A percentile compares a stretch with the other conserved stretches of the same genome.
phyloP scores from a whole-genome alignment of 2,888 invertebrate species.

The Drosophila anomalata region DNA sequence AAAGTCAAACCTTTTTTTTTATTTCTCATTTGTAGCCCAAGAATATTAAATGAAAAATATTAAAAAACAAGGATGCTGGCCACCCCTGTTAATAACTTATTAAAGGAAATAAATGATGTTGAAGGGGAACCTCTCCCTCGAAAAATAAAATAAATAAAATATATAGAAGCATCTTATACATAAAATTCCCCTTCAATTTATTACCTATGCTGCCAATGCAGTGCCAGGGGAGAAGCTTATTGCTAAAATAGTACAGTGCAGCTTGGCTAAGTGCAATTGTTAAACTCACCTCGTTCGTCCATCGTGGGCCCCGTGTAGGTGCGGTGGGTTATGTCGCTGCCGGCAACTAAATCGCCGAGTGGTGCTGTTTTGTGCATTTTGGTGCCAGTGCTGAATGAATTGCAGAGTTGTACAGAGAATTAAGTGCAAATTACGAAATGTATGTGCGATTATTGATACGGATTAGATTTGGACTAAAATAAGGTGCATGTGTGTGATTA shows the following conservation, averaged over 20 bases:
- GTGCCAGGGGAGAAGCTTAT: neutral
- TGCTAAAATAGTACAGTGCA: conserved; percentile 4
- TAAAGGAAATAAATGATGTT: neutral
- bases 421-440: conserved; percentile 42
- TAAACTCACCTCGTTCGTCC: conserved; percentile 81
- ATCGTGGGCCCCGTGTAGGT: conserved; percentile 69
- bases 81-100: neutral
- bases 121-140: neutral
- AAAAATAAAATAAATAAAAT: too few relatives aligned
- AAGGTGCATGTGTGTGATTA: conserved; percentile 13
- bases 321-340: conserved; percentile 79
- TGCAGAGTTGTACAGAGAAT: conserved; percentile 46
- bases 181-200: neutral
- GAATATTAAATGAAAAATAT: conserved; percentile 17
- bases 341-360: conserved; percentile 78
- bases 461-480: conserved; percentile 1
- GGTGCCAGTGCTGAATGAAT: conserved; percentile 79
- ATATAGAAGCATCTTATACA: too few relatives aligned
- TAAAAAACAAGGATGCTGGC: neutral
- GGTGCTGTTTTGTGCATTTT: conserved; percentile 78
- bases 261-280: conserved; percentile 18
- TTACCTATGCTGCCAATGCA: neutral
- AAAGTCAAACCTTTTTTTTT: conserved; percentile 10
- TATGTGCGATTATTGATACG: conserved; percentile 12
- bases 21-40: neutral